Base-by-base conservation (phyloP, 64 coral and sea anemone genomes). In the Montipora sp. region DNA sequence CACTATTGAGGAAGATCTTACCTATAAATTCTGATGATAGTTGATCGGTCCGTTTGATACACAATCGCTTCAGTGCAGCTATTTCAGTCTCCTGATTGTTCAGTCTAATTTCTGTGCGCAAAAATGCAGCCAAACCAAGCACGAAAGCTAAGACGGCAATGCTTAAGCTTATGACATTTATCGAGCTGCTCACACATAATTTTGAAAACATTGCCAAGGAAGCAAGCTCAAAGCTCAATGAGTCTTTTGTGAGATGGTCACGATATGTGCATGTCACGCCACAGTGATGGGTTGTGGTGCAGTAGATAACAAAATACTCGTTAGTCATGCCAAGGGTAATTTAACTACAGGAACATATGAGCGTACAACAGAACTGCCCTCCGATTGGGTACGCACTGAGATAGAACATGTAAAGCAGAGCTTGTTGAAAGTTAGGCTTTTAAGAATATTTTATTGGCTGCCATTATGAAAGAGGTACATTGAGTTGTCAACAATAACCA, bases 91-190 rank as follows among this genome's bases (percentile, higher is more conserved):
- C 82, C 19, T 85, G 82, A 23, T 71, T 15, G 43, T 50, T 48
- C 44, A 85, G 9, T 71, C 50, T 69, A 3, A 85, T 11, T 71
- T 85, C 82, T 19, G 71, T 71, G 45, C 82, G 45, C 18, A 85
- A 70, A 50, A 70, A 85, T 70, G 59, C 82, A 21, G 45, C 82
- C 18, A 85, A 19, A 50, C 46, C 61, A 13, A 85, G 45, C 45
- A 23, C 5, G 5, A 85, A 7, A 51, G 82, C 47, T 5, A 85
- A 15, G 7, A 46, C 2, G 3, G 63, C 49, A 20, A 85, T 48
- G 8, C 48, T 10, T 18, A 85, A 72, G n/a, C 82, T 85, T 5
- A 85, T 16, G 9, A 72, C 8, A 53, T 72, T 69, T 49, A 72
- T 12, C 61, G 82, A 85, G 18, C 7, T 69, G 18, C 82, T 18